A percentile compares a stretch with the other conserved stretches of the same genome.
Evolutionary conservation across 2,113 vertebrate genomes (phyloP).

Genomic region (Plectropomus leopardus): DNA sequence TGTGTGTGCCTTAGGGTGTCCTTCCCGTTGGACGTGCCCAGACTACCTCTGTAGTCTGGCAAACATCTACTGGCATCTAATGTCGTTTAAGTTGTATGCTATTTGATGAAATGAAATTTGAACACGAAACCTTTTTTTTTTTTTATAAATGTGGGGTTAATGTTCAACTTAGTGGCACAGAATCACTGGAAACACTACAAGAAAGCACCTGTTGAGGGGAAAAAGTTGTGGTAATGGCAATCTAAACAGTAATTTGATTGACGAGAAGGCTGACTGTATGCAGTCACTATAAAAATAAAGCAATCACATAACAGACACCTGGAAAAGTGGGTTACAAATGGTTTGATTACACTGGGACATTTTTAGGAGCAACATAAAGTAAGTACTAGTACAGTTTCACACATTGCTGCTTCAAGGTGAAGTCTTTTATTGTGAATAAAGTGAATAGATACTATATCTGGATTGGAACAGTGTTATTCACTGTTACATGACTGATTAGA

Average conservation of each 20-base stretch:
- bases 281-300: no score
- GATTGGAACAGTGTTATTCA: not conserved
- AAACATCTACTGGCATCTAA: conserved; percentile 10
- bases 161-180: not conserved
- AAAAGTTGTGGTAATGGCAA: not conserved
- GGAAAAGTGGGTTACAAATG: not conserved
- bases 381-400: not conserved
- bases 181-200: not conserved
- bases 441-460: not conserved
- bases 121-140: not conserved
- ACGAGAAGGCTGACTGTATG: not conserved
- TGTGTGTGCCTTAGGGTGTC: conserved; percentile 47
- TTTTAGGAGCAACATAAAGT: not conserved
- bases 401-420: not conserved
- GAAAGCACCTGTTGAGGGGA: not conserved
- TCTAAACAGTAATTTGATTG: not conserved
- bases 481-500: not conserved
- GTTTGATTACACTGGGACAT: not conserved
- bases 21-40: not conserved
- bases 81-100: not conserved
- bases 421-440: not conserved
- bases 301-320: not conserved
- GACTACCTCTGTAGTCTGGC: not conserved
- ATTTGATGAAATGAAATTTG: not conserved
- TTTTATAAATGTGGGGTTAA: not conserved